Percentiles rank a stretch among this genome's conserved stretches.
phyloP scores from a whole-genome alignment of 2,888 invertebrate genomes.

The Dasysyrphus tricinctus region DNA sequence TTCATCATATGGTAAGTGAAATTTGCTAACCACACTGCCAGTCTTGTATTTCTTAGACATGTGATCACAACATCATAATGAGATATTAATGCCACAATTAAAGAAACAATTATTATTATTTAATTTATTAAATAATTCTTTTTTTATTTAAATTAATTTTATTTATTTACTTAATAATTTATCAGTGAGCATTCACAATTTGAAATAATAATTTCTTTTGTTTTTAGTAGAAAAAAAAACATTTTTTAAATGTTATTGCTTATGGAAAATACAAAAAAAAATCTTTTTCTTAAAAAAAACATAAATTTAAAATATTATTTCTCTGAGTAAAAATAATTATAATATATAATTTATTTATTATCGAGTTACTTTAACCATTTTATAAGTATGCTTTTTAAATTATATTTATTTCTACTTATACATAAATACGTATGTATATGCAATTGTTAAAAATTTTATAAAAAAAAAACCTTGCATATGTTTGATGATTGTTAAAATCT shows the following conservation, averaged over 20 bases:
- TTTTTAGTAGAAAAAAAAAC: conserved; percentile 35
- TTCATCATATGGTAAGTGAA: too few relatives aligned
- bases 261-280: conserved; percentile 27
- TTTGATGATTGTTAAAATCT: conserved; percentile 20
- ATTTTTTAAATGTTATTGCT: neutral
- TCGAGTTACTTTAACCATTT: conserved; percentile 19
- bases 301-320: neutral
- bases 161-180: conserved; percentile 35
- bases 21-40: too few relatives aligned
- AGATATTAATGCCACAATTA: too few relatives aligned
- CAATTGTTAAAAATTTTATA: conserved; percentile 9
- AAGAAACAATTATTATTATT: too few relatives aligned
- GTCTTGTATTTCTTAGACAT: too few relatives aligned
- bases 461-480: conserved; percentile 26
- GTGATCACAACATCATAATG: too few relatives aligned
- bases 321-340: conserved; percentile 30
- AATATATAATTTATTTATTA: conserved; percentile 49
- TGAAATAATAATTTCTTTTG: conserved; percentile 9
- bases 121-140: neutral
- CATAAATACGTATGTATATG: neutral
- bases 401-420: neutral
- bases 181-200: conserved; percentile 52
- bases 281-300: neutral
- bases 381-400: neutral
- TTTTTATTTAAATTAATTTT: conserved; percentile 14